phyloP scores from a whole-genome alignment of 2,113 vertebrate genomes.

The Pelvicachromis taeniatus region DNA sequence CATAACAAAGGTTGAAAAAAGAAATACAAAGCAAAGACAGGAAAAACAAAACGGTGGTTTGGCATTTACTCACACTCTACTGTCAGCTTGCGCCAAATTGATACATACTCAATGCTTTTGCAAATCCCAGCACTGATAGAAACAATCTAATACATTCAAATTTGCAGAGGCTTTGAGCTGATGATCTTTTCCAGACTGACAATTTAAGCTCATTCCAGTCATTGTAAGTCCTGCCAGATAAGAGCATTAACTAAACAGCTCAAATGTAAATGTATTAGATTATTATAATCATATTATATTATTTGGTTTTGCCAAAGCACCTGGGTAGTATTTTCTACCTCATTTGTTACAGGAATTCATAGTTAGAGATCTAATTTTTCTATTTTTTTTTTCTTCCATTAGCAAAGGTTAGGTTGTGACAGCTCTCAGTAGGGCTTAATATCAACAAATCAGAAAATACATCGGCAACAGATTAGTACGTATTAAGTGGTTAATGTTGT shows the following conservation, averaged over 20 bases:
- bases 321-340: not conserved
- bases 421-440: not conserved
- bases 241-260: slow-evolving; percentile 43
- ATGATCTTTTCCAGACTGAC: slow-evolving; percentile 1
- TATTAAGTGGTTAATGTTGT: not conserved
- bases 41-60: not conserved
- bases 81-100: slow-evolving; percentile 1
- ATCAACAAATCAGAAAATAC: not conserved
- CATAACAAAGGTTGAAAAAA: not conserved
- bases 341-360: not conserved
- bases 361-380: not conserved
- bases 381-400: not conserved
- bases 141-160: slow-evolving; percentile 11
- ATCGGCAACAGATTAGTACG: not conserved
- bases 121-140: slow-evolving; percentile 11
- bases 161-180: not conserved
- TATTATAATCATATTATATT: slow-evolving; percentile 17
- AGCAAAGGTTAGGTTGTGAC: not conserved
- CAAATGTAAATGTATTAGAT: slow-evolving; percentile 36
- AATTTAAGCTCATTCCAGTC: slow-evolving; percentile 17
- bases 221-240: slow-evolving; percentile 34
- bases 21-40: not conserved
- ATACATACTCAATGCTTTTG: not conserved
- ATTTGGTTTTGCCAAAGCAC: not conserved
- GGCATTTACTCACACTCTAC: not conserved